Evolutionary conservation across 2,113 vertebrate species (phyloP), one percentile per base, ranked within the genome.

Genomic region (Lynx canadensis): DNA sequence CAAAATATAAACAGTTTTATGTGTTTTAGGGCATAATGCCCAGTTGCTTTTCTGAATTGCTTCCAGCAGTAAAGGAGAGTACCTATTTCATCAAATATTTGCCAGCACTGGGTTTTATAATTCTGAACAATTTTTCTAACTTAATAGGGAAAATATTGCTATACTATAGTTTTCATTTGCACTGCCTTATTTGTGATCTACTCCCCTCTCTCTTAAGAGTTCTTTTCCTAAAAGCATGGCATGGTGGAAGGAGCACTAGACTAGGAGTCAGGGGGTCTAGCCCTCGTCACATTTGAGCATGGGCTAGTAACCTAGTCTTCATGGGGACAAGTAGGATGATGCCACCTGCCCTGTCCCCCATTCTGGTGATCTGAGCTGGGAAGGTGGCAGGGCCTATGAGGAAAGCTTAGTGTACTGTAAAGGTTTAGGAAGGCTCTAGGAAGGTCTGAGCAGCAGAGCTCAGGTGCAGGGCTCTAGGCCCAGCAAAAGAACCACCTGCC

Each of bases 41-140:
- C 91, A 82, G 4, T 82, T 85, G 89, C 93, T 95, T 97, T 97
- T 94, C 93, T 85, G 71, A 79, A 60, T 82, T 89, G 88, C 80
- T 89, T 94, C 95, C 81, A 89, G 66, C 63, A 68, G 33, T 60
- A 82, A 95, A 83, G 82, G 89, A 92, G 41, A 85, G 52, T 81
- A 83, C 91, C 90, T 71, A 63, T 57, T 93, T 95, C 89, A 45
- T 84, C 48, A 48, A 87, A 74, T 95, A 48, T 68, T 96, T 63
- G 71, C 93, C 84, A 88, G 57, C 31, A 82, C 71, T 36, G 84
- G 76, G 38, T 86, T 96, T 95, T 87, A 91, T 65, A 55, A 57
- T 96, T 95, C 89, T 84, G 27, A 91, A 78, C 15, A 36, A 48
- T 78, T 95, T 95, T 80, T 91, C 57, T 81, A 71, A 88, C 73